phyloP scores from a whole-genome alignment of 2,888 invertebrate genomes.

The Luperina testacea region DNA sequence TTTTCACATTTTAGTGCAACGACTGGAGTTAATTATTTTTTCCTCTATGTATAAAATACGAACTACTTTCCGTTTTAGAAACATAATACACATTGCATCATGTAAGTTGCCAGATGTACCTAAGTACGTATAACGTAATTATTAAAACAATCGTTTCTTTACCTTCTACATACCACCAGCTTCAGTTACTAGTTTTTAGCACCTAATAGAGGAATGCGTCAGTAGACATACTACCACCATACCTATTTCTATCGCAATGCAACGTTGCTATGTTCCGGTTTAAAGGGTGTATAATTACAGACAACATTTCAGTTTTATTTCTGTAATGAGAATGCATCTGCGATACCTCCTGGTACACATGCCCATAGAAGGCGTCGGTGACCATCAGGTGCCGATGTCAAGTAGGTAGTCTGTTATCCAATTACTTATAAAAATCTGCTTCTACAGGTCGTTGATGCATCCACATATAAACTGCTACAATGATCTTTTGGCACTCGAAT shows the following conservation, averaged over 20 bases:
- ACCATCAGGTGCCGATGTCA: background rate
- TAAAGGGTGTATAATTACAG: slow-evolving; percentile 1
- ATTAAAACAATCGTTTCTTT: slow-evolving; percentile 3
- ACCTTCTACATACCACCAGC: background rate
- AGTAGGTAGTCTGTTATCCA: background rate
- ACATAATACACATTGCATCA: background rate
- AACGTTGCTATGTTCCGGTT: background rate
- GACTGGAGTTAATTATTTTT: background rate
- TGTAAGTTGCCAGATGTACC: background rate
- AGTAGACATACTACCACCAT: background rate
- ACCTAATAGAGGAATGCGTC: background rate
- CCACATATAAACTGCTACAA: background rate
- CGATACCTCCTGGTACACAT: background rate
- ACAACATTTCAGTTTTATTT: slow-evolving; percentile 23
- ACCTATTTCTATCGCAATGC: background rate
- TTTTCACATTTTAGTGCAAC: background rate
- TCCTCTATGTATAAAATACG: background rate
- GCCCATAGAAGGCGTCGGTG: background rate
- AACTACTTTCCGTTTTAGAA: background rate
- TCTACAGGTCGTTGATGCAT: background rate
- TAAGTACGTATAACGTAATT: background rate
- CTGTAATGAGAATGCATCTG: background rate
- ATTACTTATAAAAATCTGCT: background rate
- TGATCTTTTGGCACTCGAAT: background rate
- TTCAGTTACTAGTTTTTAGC: background rate